Conservation (phyloP, 2,888 invertebrate genomes). For the Salticus scenicus region DNA sequence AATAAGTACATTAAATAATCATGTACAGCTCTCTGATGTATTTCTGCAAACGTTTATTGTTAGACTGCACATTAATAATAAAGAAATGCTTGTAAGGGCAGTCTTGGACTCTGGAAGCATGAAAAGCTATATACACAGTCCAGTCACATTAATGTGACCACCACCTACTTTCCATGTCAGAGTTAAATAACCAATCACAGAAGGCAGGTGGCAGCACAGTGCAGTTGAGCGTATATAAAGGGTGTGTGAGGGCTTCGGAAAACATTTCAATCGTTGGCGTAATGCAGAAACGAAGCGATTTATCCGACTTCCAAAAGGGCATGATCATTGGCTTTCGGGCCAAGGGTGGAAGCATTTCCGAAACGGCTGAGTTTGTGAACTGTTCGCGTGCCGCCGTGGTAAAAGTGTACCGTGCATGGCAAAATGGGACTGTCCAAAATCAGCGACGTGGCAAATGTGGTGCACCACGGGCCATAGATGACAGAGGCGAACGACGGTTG, state of each 20-base stretch:
- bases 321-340: conserved; percentile 15
- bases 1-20: no score
- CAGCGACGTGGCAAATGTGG: not conserved
- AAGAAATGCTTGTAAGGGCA: no score
- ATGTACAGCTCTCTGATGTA: no score
- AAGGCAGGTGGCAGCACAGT: conserved; percentile 26
- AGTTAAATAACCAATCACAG: conserved; percentile 24
- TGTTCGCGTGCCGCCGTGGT: not conserved
- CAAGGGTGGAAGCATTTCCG: not conserved
- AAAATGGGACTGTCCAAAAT: not conserved
- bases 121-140: no score
- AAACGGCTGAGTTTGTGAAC: not conserved
- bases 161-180: not conserved
- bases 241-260: conserved; percentile 11
- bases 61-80: no score
- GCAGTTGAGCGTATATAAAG: conserved; percentile 23
- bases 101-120: no score
- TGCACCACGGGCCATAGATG: not conserved
- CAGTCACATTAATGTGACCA: no score
- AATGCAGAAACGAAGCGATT: conserved; percentile 19
- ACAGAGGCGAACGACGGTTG: not conserved
- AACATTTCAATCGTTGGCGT: conserved; percentile 5
- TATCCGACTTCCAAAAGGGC: not conserved
- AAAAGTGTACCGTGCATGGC: not conserved
- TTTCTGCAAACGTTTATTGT: no score